phyloP scores from a whole-genome alignment of 2,888 invertebrate genomes.

The Leptura quadrifasciata region DNA sequence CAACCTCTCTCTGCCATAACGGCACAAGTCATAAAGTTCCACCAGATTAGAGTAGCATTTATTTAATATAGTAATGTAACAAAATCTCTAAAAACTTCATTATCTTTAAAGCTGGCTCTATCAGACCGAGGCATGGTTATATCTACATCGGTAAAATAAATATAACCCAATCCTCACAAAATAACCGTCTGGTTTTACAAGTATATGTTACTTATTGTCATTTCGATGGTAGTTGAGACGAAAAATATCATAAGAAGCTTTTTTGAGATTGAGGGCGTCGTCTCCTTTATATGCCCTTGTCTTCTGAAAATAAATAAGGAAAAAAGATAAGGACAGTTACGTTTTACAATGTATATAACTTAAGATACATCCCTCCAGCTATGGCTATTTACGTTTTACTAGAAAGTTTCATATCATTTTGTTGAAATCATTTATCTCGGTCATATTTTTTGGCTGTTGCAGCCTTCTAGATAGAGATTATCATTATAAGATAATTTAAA shows the following conservation, averaged over 20 bases:
- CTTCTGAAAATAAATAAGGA: constrained; percentile 6
- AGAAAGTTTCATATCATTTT: too few relatives aligned
- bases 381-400: too few relatives aligned
- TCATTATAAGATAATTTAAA: too few relatives aligned
- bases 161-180: constrained; percentile 43
- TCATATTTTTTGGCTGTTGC: too few relatives aligned
- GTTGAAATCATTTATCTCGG: too few relatives aligned
- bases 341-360: constrained; percentile 4
- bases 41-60: neutral
- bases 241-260: constrained; percentile 44
- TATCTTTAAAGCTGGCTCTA: neutral
- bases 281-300: constrained; percentile 38
- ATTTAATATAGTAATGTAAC: neutral
- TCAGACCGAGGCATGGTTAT: neutral
- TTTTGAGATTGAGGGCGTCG: constrained; percentile 45
- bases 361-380: neutral
- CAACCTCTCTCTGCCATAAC: too few relatives aligned
- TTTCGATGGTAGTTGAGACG: constrained; percentile 36
- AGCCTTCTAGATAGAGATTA: too few relatives aligned
- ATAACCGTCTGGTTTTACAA: constrained; percentile 39
- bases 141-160: constrained; percentile 44
- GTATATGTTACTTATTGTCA: constrained; percentile 32
- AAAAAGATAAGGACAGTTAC: neutral
- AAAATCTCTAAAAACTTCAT: neutral
- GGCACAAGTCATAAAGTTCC: too few relatives aligned